Evolutionary conservation across 2,113 vertebrate genomes (phyloP).

Genomic region (Lontra canadensis): DNA sequence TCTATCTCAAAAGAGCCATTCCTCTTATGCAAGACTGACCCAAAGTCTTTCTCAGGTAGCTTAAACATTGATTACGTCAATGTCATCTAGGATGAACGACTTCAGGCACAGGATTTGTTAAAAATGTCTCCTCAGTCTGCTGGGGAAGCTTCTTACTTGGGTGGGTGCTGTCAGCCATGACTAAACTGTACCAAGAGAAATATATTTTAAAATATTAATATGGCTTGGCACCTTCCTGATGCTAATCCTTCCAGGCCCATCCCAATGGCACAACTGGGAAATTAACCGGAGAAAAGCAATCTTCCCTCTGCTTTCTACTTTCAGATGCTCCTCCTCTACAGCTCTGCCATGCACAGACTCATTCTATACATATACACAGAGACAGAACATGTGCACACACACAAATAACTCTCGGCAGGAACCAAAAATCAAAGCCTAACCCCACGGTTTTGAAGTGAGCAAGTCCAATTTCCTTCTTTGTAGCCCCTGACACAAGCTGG

Average conservation of each 20-base stretch:
- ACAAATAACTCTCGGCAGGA: slow-evolving; percentile 86
- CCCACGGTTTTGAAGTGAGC: slow-evolving; percentile 83
- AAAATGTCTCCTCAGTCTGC: neutral
- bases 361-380: slow-evolving; percentile 63
- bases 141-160: neutral
- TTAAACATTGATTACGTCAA: slow-evolving; percentile 42
- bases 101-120: slow-evolving; percentile 47
- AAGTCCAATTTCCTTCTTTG: slow-evolving; percentile 87
- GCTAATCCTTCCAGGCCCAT: slow-evolving; percentile 42
- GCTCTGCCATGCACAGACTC: slow-evolving; percentile 53
- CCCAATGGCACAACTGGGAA: slow-evolving; percentile 68
- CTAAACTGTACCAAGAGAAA: neutral
- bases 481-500: slow-evolving; percentile 85
- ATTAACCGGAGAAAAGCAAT: slow-evolving; percentile 64
- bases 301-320: slow-evolving; percentile 62
- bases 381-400: slow-evolving; percentile 72
- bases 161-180: neutral
- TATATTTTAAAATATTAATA: slow-evolving; percentile 65
- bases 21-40: neutral
- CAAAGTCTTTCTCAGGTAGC: neutral
- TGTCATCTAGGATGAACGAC: slow-evolving; percentile 37
- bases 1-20: neutral
- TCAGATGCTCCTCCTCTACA: slow-evolving; percentile 56
- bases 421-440: slow-evolving; percentile 84
- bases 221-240: slow-evolving; percentile 67